Evolutionary conservation across 1,140 invertebrate species (phyloP).

Genomic region (Sitodiplosis mosellana): DNA sequence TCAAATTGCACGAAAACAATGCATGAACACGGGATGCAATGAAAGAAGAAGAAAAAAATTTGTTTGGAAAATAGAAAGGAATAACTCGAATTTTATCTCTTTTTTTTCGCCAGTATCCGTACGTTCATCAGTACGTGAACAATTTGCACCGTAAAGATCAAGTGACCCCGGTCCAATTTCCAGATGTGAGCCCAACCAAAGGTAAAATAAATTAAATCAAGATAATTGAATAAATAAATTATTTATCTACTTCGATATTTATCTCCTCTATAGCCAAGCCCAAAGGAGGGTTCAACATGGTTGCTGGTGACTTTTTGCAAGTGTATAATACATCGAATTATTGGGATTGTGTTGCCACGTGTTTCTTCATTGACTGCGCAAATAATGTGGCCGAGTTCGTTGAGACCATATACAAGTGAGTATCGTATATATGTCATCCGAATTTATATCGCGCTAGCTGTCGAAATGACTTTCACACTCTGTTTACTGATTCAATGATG

Average conservation of each 20-base stretch:
- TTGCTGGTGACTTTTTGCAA: conserved; percentile 85
- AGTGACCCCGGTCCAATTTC: conserved; percentile 58
- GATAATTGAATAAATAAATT: too few relatives aligned
- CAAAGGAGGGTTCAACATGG: conserved; percentile 66
- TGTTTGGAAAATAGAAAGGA: conserved; percentile 3
- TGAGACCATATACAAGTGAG: conserved; percentile 67
- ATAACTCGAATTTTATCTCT: conserved; percentile 33
- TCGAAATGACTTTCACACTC: too few relatives aligned
- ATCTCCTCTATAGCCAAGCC: too few relatives aligned
- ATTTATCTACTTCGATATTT: too few relatives aligned
- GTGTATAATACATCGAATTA: conserved; percentile 54
- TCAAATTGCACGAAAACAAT: too few relatives aligned
- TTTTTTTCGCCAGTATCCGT: conserved; percentile 44
- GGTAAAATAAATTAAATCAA: too few relatives aligned
- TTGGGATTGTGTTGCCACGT: conserved; percentile 89
- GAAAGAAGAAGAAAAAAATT: too few relatives aligned
- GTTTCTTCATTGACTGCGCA: conserved; percentile 97
- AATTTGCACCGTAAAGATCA: conserved; percentile 69
- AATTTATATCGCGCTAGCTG: too few relatives aligned
- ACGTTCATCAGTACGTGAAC: conserved; percentile 87
- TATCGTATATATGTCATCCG: neutral
- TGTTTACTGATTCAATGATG: too few relatives aligned
- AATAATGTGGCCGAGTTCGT: conserved; percentile 90
- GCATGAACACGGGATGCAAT: too few relatives aligned
- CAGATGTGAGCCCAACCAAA: conserved; percentile 70